These are phyloP conservation scores for Otolemur crassicaudatus DNA, from an alignment of 2,797 vertebrate species.

Conservation along the genomic window DNA sequence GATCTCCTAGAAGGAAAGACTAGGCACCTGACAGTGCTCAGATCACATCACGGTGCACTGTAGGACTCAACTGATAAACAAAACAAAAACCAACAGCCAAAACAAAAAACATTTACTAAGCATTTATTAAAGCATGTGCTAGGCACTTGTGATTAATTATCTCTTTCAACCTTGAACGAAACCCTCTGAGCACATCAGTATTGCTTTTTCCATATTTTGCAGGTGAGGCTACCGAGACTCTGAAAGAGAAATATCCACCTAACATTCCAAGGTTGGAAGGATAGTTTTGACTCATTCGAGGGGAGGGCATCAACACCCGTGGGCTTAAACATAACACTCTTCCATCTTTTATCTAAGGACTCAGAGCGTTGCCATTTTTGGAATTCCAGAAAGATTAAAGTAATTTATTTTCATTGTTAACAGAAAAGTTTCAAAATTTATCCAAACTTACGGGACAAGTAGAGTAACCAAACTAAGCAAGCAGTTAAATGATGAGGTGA, in stretches of 20 bases:
- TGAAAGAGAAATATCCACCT: not conserved
- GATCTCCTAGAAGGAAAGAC: not conserved
- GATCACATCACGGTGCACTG: not conserved
- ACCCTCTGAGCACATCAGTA: not conserved
- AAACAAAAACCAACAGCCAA: not conserved
- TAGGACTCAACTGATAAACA: not conserved
- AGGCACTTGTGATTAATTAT: not conserved
- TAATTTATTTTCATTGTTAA: not conserved
- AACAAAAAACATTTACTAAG: not conserved
- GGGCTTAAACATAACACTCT: not conserved
- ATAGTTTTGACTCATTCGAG: not conserved
- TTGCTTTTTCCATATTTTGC: not conserved
- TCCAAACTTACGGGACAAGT: not conserved
- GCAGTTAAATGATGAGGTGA: not conserved
- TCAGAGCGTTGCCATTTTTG: not conserved
- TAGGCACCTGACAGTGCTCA: not conserved
- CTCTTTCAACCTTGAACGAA: not conserved
- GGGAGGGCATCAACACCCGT: rapidly evolving
- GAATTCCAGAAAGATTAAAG: not conserved
- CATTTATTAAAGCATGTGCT: no score
- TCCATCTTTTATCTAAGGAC: not conserved
- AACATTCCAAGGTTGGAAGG: not conserved
- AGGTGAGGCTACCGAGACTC: not conserved
- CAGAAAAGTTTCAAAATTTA: not conserved
- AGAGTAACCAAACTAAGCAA: not conserved